Evolutionary conservation across 2,888 invertebrate genomes (phyloP).

Genomic region (Sycophila texana): DNA sequence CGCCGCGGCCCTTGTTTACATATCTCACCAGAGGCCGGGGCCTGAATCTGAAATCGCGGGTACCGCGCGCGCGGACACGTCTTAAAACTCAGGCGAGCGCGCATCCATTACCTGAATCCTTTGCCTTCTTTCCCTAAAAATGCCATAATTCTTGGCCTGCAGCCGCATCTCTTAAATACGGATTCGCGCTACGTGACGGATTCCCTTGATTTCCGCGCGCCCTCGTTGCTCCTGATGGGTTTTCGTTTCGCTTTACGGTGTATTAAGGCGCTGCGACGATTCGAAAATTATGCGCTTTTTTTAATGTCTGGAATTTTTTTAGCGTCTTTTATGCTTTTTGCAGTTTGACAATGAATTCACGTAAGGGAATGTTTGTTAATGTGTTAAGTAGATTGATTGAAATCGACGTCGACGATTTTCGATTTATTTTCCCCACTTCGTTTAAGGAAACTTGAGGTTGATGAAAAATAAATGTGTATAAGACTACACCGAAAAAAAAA

Average conservation of each 20-base stretch:
- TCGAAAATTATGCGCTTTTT: too few species aligned
- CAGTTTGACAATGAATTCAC: too few species aligned
- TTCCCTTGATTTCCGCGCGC: conserved; percentile 1
- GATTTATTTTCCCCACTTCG: too few species aligned
- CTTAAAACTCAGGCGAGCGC: conserved; percentile 38
- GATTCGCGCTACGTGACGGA: conserved; percentile 32
- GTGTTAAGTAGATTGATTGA: too few species aligned
- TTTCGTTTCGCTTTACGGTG: background rate
- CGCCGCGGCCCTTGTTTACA: conserved; percentile 69
- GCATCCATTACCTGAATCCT: conserved; percentile 30
- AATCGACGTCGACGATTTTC: too few species aligned
- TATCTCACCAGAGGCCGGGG: conserved; percentile 65
- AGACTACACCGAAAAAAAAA: too few species aligned
- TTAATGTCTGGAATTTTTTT: too few species aligned
- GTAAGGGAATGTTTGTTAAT: too few species aligned
- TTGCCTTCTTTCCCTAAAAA: conserved; percentile 50
- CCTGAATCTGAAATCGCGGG: conserved; percentile 67
- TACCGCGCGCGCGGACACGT: conserved; percentile 21
- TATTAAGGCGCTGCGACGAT: background rate
- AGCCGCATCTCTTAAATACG: conserved; percentile 45
- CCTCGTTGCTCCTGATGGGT: background rate
- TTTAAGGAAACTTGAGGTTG: too few species aligned
- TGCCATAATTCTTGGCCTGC: conserved; percentile 44
- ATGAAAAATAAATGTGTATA: too few species aligned
- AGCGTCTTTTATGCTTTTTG: too few species aligned